A percentile compares a stretch with the other conserved stretches of the same genome.
Conservation (phyloP, 1,140 invertebrate genomes). For the Neotoxoptera formosana region DNA sequence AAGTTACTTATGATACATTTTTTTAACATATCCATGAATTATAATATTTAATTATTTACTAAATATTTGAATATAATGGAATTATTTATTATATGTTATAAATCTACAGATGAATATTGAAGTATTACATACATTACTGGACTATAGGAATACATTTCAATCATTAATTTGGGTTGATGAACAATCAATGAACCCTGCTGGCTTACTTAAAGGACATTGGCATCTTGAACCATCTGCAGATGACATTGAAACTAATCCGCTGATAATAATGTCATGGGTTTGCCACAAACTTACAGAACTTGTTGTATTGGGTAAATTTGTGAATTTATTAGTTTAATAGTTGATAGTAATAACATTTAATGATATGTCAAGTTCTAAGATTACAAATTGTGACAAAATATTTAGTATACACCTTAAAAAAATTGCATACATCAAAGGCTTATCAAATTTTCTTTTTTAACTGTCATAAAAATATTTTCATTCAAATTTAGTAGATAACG, state of each 20-base stretch:
- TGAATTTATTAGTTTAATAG: background rate
- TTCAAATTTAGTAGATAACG: slow-evolving; percentile 58
- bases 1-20: slow-evolving; percentile 59
- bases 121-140: slow-evolving; percentile 68
- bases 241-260: slow-evolving; percentile 67
- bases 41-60: background rate
- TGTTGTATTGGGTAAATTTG: slow-evolving; percentile 68
- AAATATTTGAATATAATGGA: background rate
- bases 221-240: background rate
- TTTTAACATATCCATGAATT: background rate
- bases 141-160: slow-evolving; percentile 70
- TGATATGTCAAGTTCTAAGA: background rate
- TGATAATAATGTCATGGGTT: slow-evolving; percentile 79
- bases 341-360: slow-evolving; percentile 60
- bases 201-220: slow-evolving; percentile 19
- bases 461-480: background rate
- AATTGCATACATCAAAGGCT: background rate
- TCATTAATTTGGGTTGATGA: slow-evolving; percentile 76
- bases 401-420: background rate
- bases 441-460: background rate
- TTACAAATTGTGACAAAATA: background rate
- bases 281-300: slow-evolving; percentile 74
- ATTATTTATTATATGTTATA: slow-evolving; percentile 56
- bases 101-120: slow-evolving; percentile 66
- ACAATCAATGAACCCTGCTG: slow-evolving; percentile 64